A percentile compares a stretch with the other conserved stretches of the same genome.
Conservation (phyloP, 2,888 invertebrate genomes). For the Caenorhabditis angaria region DNA sequence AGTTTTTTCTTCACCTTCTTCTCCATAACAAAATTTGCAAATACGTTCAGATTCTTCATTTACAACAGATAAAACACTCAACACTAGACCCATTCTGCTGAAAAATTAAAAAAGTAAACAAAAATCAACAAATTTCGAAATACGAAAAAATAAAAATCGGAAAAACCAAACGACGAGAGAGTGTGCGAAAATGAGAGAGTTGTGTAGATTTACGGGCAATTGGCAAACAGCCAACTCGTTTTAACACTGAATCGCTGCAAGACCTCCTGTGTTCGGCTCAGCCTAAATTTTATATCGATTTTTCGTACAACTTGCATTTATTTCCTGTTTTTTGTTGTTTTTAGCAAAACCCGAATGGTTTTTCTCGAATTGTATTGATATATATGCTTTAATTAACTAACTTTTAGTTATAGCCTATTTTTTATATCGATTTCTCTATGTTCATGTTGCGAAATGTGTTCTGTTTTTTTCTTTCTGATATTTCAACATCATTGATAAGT, state of each 20-base stretch:
- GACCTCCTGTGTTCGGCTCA: constrained; percentile 37
- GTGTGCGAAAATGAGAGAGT: constrained; percentile 17
- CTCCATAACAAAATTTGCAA: constrained; percentile 43
- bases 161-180: constrained; percentile 20
- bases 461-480: background rate
- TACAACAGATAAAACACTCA: constrained; percentile 11
- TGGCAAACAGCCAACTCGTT: constrained; percentile 22
- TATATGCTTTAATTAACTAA: background rate
- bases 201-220: constrained; percentile 37
- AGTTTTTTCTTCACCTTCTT: constrained; percentile 18
- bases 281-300: constrained; percentile 48
- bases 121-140: background rate
- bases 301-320: constrained; percentile 11
- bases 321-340: constrained; percentile 3
- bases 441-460: background rate
- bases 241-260: constrained; percentile 25
- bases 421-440: no score
- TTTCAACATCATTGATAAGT: background rate
- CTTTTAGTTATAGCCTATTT: background rate
- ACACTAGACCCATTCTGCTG: constrained; percentile 9
- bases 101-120: background rate
- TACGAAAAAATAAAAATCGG: background rate
- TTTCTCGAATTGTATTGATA: constrained; percentile 11
- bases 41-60: constrained; percentile 8
- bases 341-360: background rate